Conservation (phyloP, 2,888 invertebrate species). For the Eupithecia subumbrata region DNA sequence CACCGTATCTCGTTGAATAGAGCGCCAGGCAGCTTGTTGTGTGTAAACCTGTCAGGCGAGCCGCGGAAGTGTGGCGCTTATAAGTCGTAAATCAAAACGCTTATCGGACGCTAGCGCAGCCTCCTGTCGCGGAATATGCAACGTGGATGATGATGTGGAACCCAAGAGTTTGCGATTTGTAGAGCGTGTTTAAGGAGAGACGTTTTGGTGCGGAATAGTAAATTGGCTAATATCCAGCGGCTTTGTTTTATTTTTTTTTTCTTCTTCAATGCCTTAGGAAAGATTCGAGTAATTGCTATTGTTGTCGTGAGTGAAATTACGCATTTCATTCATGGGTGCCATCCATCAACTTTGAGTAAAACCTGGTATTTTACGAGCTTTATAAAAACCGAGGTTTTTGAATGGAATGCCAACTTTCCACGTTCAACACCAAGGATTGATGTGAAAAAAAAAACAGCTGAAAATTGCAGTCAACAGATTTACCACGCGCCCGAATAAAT, state of each 20-base stretch:
- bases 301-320: background rate
- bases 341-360: background rate
- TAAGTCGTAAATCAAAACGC: constrained; percentile 76
- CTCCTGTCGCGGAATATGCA: constrained; percentile 66
- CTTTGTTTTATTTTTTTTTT: background rate
- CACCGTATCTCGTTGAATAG: constrained; percentile 23
- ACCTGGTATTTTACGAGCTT: background rate
- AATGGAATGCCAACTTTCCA: background rate
- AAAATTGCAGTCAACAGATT: constrained; percentile 14
- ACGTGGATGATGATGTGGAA: constrained; percentile 59
- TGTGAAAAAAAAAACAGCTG: background rate
- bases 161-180: constrained; percentile 45
- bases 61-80: constrained; percentile 76
- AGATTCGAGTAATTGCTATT: background rate
- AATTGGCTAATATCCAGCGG: background rate
- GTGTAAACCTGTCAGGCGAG: constrained; percentile 48
- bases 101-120: constrained; percentile 66
- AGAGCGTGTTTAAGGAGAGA: constrained; percentile 18
- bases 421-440: background rate
- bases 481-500: constrained; percentile 27
- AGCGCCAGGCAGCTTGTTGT: constrained; percentile 33
- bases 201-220: background rate
- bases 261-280: background rate
- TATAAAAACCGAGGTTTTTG: background rate
- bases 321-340: background rate